phyloP scores from a whole-genome alignment of 2,113 vertebrate genomes.

The Ammodytes dubius region DNA sequence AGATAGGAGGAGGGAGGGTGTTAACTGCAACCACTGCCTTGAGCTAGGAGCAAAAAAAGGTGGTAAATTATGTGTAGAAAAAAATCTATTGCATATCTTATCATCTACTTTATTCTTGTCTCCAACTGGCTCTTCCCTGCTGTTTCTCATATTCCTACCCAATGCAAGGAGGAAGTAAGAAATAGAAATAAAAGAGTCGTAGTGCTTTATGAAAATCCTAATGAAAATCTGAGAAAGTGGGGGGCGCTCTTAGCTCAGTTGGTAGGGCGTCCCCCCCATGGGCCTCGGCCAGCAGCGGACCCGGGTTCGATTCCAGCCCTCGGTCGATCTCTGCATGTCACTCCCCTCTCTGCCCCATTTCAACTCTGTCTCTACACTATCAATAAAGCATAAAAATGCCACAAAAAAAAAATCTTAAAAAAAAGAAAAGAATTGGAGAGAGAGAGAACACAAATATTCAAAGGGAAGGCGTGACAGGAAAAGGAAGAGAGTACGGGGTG shows the following conservation, averaged over 20 bases:
- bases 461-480: background rate
- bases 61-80: conserved; percentile 12
- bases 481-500: background rate
- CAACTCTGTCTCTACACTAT: too few relatives aligned
- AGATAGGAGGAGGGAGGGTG: background rate
- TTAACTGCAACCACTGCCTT: background rate
- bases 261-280: too few relatives aligned
- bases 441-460: conserved; percentile 7
- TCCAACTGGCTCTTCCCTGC: background rate
- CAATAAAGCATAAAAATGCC: too few relatives aligned
- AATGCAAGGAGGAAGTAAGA: background rate
- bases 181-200: conserved; percentile 50
- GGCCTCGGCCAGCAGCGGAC: too few relatives aligned
- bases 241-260: too few relatives aligned
- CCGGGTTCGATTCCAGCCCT: too few relatives aligned
- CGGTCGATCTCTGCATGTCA: too few relatives aligned
- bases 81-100: conserved; percentile 14
- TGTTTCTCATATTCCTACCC: background rate
- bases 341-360: too few relatives aligned
- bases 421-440: background rate
- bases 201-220: conserved; percentile 50
- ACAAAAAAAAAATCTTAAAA: background rate
- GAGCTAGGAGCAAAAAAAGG: conserved; percentile 4
- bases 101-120: conserved; percentile 17
- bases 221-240: conserved; percentile 45